Evolutionary conservation across 23 tunicate genomes (phyloP).

Genomic region (Halocynthia aurantium): DNA sequence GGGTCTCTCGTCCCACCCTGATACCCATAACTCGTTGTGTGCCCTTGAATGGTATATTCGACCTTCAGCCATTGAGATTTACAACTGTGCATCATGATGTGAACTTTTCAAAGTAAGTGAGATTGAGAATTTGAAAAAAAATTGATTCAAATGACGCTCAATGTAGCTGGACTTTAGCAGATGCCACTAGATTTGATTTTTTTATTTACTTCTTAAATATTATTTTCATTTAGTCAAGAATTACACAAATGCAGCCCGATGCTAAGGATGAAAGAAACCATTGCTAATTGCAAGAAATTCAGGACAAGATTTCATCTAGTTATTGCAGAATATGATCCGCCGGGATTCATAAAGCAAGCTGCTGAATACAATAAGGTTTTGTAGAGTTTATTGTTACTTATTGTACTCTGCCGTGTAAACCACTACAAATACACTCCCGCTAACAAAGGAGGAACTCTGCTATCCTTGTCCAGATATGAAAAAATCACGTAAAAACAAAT

Average conservation of each 20-base stretch:
- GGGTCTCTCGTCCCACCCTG: background rate
- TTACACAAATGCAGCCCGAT: background rate
- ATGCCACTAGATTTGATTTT: background rate
- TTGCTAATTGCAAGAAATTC: background rate
- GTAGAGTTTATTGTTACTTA: too few species aligned
- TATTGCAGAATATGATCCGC: constrained; percentile 6
- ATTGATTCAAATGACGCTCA: too few species aligned
- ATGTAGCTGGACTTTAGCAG: background rate
- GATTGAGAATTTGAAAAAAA: too few species aligned
- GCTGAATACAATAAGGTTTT: background rate
- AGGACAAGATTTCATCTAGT: background rate
- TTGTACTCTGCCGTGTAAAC: too few species aligned
- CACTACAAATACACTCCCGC: too few species aligned
- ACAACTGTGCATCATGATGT: background rate
- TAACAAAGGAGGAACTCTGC: too few species aligned
- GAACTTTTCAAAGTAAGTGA: background rate
- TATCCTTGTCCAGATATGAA: too few species aligned
- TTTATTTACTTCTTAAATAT: too few species aligned
- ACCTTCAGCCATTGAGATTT: background rate
- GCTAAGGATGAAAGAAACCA: background rate
- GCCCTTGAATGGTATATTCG: background rate
- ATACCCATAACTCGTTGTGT: background rate
- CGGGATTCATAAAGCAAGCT: background rate
- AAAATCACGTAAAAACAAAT: too few species aligned
- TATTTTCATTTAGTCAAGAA: background rate